Base-by-base conservation (phyloP, 2,888 invertebrate species). In the Dichetophora obliterata region DNA sequence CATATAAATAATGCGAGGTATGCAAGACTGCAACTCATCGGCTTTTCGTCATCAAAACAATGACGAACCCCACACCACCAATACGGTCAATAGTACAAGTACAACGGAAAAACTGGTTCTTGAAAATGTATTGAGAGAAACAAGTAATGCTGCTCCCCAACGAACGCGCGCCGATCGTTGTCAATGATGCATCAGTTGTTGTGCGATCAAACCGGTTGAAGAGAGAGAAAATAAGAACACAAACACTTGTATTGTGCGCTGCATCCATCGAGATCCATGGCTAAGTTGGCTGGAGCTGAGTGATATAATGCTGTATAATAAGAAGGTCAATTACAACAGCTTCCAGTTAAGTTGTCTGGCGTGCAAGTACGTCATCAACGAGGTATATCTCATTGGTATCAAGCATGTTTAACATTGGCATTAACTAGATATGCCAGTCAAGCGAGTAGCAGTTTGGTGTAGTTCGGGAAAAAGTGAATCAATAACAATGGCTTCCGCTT, bases 311-410 rank as follows among this genome's bases (percentile, higher is more conserved):
- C 48, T 43, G 43, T 27, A 61, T 72, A 48, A 72, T 59, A 72
- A 72, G 72, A 72, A 72, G 72, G 72, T 72, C 72, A 72, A 72
- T 61, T 61, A 59, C 43, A 61, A 61, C 9, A 72, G 48, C 31
- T 48, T 43, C 59, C 43, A 72, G 72, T 61, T 59, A 11, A 37
- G 27, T n/a, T 9, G 65, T 68, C 14, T 27, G 8, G 31, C 16
- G 27, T 16, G 6, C 48, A 48, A 68, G 43, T 68, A 68, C 68
- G 68, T 68, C 68, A 68, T 48, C 68, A 50, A 50, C 27, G 48
- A 5, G 8, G 9, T 43, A 14, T 34, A 9, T 37, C 37, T 27
- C 27, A 27, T 59, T 59, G 11, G 24, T 43, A 43, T 4, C 43
- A 14, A 11, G 11, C 43, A 43, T 43, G 43, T 11, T 43, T 43